Conservation (phyloP, 2,797 vertebrate genomes). For the Gymnothorax javanicus region DNA sequence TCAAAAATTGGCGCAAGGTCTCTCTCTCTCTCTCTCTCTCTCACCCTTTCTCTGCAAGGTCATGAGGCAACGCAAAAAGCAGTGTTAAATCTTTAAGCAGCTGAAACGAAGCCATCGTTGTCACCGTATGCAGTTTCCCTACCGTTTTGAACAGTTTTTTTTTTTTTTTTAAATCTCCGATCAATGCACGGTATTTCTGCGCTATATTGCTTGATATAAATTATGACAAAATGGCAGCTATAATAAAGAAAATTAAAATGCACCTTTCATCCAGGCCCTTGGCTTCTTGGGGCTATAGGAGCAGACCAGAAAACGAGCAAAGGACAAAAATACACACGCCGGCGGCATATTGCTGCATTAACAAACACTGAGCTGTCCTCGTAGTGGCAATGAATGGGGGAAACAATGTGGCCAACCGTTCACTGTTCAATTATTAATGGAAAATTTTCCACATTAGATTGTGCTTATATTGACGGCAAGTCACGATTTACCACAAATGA, state of each 20-base stretch:
- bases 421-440: background rate
- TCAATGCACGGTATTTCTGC: background rate
- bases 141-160: background rate
- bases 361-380: background rate
- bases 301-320: slow-evolving; percentile 1
- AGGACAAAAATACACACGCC: slow-evolving; percentile 11
- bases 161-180: background rate
- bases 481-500: background rate
- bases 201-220: background rate
- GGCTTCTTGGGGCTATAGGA: background rate
- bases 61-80: slow-evolving; percentile 12
- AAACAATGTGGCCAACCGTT: background rate
- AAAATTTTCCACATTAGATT: background rate
- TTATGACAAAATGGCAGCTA: slow-evolving; percentile 27
- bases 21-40: background rate
- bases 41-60: slow-evolving; percentile 18
- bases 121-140: background rate
- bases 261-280: slow-evolving; percentile 2
- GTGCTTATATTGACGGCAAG: background rate
- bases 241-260: slow-evolving; percentile 13
- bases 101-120: background rate
- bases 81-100: background rate
- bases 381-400: background rate
- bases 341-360: background rate
- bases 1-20: background rate